Base-by-base conservation (phyloP, 2,797 vertebrate genomes). In the Emydoidea blandingii region DNA sequence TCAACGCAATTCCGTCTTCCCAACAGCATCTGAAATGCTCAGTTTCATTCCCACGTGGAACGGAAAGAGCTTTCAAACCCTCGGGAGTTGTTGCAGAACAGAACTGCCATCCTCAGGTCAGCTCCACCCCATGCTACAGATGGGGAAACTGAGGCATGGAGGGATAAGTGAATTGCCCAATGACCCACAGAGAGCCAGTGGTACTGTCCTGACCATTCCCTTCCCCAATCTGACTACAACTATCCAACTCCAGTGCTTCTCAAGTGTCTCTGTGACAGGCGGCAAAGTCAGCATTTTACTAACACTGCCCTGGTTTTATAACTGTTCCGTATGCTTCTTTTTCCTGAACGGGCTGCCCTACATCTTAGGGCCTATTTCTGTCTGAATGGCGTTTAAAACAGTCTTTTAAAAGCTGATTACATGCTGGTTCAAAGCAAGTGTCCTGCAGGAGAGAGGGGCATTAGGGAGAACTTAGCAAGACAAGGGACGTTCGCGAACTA, bases 321-420 rank as follows among this genome's bases (percentile, higher is more conserved):
- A 68, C 34, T 47, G 84, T 86, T 93, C 84, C 44, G 44, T 57
- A 68, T 29, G n/a, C 89, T 82, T 93, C 86, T 72, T 93, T 93
- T 86, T 68, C 57, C 74, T 44, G 59, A 86, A 86, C 29, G 34
- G 34, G 29, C 52, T 90, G 80, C 59, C 80, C 87, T 86, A 83
- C 72, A 90, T 90, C 29, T 72, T 65, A 68, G 37, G 68, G 87
- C 57, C 86, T 93, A 90, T 93, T 89, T 86, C 74, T 89, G 53
- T 76, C 84, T 78, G 72, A 65, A 93, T 25, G 49, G n/a, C 57
- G 27, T 82, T 93, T 79, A 57, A 83, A 86, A 57, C n/a, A 52
- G 79, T 83, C 83, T 83, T 88, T 93, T 57, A 79, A 93, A 93
- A 90, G 87, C 83, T 79, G 92, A 90, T 93, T 83, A 93, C 84